Evolutionary conservation across 2,113 vertebrate species (phyloP).

Genomic region (Megaceryle torquata): DNA sequence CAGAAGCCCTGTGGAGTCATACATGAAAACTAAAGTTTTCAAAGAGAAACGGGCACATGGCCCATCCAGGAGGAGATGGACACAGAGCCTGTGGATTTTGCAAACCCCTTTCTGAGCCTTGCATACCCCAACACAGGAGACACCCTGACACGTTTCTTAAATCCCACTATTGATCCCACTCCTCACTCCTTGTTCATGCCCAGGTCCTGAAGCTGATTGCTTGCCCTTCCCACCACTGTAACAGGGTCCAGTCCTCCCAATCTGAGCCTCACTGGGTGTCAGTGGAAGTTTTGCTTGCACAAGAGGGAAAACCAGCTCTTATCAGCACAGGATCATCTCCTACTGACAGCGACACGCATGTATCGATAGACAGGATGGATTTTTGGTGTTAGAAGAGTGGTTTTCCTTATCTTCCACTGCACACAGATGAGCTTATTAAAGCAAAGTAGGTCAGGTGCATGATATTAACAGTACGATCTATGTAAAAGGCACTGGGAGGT

Average conservation of each 20-base stretch:
- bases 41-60: background rate
- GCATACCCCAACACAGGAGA: rapidly evolving
- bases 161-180: background rate
- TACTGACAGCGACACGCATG: background rate
- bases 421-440: constrained; percentile 51
- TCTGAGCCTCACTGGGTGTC: background rate
- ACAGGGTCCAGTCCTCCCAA: background rate
- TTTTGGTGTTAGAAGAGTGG: background rate
- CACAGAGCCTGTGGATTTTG: background rate
- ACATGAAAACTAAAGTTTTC: background rate
- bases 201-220: background rate
- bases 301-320: background rate
- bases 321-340: background rate
- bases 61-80: background rate
- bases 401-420: constrained; percentile 41
- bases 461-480: background rate
- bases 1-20: background rate
- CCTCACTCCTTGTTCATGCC: background rate
- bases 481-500: constrained; percentile 33
- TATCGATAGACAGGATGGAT: background rate
- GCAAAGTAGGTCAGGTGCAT: constrained; percentile 32
- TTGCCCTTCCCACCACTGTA: background rate
- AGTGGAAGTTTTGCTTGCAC: background rate
- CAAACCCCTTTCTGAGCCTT: background rate
- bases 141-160: background rate